Evolutionary conservation across 2,113 vertebrate species (phyloP).

Genomic region (Eubucco bourcierii): DNA sequence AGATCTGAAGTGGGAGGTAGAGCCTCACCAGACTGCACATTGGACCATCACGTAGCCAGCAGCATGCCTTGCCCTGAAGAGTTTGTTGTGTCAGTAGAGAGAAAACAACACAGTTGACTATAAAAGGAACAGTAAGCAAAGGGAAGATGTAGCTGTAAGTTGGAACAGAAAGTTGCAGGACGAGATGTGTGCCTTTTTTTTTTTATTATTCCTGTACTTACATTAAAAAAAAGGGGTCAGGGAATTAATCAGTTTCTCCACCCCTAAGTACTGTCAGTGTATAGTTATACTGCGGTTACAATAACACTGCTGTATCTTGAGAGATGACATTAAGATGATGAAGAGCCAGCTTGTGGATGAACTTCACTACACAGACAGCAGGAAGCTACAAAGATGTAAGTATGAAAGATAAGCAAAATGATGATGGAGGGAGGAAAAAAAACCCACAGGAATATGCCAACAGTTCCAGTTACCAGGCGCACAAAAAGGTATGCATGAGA

Average conservation of each 20-base stretch:
- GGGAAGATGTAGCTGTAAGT: neutral
- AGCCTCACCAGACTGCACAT: neutral
- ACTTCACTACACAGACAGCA: conserved; percentile 11
- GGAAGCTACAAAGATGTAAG: conserved; percentile 44
- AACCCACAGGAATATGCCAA: neutral
- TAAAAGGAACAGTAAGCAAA: neutral
- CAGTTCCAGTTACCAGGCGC: neutral
- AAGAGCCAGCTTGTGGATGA: conserved; percentile 6
- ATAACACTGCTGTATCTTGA: neutral
- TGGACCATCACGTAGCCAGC: neutral
- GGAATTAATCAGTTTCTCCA: conserved; percentile 28
- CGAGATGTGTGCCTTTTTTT: neutral
- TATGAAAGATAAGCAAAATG: conserved; percentile 1
- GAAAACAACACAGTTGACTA: neutral
- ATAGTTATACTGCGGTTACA: neutral
- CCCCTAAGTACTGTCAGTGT: neutral
- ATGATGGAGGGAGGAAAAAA: neutral
- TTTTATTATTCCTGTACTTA: no score
- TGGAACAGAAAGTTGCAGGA: conserved; percentile 53
- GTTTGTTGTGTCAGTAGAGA: neutral
- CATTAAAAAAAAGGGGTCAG: no score
- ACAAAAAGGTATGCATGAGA: neutral
- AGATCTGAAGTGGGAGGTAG: neutral
- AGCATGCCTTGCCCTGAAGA: neutral
- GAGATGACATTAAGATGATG: conserved; percentile 21